These are phyloP conservation scores for Lepidurus couesii DNA, from an alignment of 1,140 invertebrate species.

Conservation along the genomic window DNA sequence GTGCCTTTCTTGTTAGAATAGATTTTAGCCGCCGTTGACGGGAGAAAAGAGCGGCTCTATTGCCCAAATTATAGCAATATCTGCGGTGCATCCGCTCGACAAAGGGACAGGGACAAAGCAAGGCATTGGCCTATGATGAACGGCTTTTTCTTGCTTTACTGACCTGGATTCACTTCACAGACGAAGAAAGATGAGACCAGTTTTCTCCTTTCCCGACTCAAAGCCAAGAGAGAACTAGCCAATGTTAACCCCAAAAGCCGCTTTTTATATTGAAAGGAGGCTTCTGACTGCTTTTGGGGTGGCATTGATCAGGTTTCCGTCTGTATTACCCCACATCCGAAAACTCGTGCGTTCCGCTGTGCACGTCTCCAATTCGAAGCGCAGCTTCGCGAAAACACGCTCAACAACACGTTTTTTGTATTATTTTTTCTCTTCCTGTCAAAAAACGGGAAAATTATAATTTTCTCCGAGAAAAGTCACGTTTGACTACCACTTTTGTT, in stretches of 20 bases:
- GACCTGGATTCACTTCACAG: background rate
- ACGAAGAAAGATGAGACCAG: no score
- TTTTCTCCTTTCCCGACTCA: no score
- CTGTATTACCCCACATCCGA: background rate
- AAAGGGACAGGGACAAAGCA: background rate
- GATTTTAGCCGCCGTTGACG: background rate
- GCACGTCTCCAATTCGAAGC: background rate
- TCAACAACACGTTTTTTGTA: background rate
- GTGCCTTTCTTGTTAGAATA: background rate
- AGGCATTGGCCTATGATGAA: background rate
- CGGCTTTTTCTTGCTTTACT: background rate
- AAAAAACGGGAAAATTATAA: background rate
- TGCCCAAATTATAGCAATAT: background rate
- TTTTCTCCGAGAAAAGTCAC: background rate
- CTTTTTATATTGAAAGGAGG: background rate
- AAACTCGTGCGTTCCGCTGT: background rate
- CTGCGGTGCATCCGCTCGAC: background rate
- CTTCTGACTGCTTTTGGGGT: background rate
- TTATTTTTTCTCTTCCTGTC: background rate
- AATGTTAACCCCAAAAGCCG: background rate
- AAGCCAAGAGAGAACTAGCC: no score
- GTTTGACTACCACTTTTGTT: background rate
- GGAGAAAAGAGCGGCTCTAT: background rate
- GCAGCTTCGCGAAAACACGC: conserved; percentile 15
- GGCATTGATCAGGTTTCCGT: background rate